Evolutionary conservation across 2,113 vertebrate species (phyloP).

Genomic region (Alethe diademata): DNA sequence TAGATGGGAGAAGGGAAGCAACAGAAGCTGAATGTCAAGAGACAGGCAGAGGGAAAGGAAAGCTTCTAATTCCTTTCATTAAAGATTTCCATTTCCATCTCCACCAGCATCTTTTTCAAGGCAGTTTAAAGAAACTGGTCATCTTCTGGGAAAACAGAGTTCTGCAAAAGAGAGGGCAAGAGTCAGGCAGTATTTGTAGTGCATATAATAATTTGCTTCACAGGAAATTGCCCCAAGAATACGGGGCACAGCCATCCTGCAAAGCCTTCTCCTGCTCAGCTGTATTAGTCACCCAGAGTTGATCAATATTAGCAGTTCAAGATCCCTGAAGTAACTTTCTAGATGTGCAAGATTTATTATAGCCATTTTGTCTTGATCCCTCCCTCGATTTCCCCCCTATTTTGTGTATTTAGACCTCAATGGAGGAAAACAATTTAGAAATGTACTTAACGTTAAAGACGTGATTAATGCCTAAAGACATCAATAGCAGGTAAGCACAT

Average conservation of each 20-base stretch:
- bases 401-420: background rate
- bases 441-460: background rate
- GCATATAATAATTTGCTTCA: background rate
- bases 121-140: background rate
- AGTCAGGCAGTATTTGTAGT: background rate
- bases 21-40: background rate
- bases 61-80: background rate
- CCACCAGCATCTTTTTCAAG: background rate
- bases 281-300: background rate
- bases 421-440: background rate
- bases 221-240: background rate
- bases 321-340: background rate
- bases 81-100: background rate
- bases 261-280: background rate
- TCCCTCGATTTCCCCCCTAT: background rate
- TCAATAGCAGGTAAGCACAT: constrained; percentile 14
- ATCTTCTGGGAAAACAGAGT: background rate
- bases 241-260: fast-evolving
- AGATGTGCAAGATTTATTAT: background rate
- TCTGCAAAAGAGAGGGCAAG: background rate
- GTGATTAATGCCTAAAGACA: background rate
- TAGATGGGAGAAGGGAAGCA: background rate
- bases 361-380: background rate
- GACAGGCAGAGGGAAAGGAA: background rate
- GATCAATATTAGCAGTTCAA: background rate